Percentiles rank a stretch among this genome's conserved stretches.
Conservation (phyloP, 2,888 invertebrate species). For the Alitta virens region DNA sequence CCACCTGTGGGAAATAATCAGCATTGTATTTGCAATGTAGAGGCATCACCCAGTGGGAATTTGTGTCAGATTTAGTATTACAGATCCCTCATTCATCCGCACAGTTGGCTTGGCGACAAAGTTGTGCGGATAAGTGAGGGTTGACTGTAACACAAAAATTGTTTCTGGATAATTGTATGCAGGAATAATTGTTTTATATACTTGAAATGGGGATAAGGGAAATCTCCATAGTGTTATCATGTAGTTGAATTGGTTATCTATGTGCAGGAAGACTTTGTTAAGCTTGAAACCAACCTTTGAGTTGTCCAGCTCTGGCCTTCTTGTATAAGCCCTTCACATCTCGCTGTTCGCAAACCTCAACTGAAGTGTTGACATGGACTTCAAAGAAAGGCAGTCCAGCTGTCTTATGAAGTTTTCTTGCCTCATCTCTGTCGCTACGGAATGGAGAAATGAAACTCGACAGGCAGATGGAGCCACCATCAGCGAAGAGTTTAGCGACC, state of each 20-base stretch:
- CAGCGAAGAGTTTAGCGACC: constrained; percentile 95
- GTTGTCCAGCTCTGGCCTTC: constrained; percentile 91
- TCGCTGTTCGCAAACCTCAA: constrained; percentile 88
- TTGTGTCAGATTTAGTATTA: constrained; percentile 96
- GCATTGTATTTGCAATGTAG: constrained; percentile 94
- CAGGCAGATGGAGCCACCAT: constrained; percentile 93
- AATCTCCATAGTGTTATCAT: too few species aligned
- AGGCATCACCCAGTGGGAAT: constrained; percentile 90
- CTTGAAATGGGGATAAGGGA: too few species aligned
- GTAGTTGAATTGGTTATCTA: too few species aligned
- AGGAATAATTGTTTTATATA: too few species aligned
- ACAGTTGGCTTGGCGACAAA: too few species aligned
- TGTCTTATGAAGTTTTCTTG: constrained; percentile 84
- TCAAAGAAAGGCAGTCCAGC: constrained; percentile 88
- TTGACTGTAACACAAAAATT: too few species aligned
- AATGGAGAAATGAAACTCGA: constrained; percentile 98
- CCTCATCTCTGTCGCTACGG: constrained; percentile 86
- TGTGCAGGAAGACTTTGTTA: too few species aligned
- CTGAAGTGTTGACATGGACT: constrained; percentile 92
- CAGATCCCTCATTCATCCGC: too few species aligned
- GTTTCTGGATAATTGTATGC: too few species aligned
- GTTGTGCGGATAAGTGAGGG: too few species aligned
- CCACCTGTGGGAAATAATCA: too few species aligned
- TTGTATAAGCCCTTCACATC: constrained; percentile 97
- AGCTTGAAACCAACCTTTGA: constrained; percentile 64